Base-by-base conservation (phyloP, 2,113 vertebrate species). In the Reinhardtius hippoglossoides region DNA sequence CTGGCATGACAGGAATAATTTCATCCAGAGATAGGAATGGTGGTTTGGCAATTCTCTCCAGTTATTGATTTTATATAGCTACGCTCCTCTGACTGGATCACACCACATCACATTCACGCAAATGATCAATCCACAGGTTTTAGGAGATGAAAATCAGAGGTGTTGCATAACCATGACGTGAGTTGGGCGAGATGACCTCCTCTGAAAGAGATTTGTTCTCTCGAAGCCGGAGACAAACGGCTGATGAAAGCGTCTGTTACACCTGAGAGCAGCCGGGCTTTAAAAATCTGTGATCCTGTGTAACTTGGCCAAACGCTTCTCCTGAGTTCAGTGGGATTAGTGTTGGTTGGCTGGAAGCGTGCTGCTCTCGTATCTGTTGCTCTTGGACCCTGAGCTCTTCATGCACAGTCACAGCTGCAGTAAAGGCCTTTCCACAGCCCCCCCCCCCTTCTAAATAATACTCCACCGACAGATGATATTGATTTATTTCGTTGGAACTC, bases 1-100 rank as follows among this genome's bases (percentile, higher is more conserved):
- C 91, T 92, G 89, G 83, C 57, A 87, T 81, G 88, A 86, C 59
- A 48, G 78, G 84, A 87, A 86, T 73, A 27, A 59, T 72, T 82
- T 74, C 61, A 76, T 48, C 52, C 61, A 4, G 23, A 52, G 64
- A 42, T 24, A 66, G 74, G 64, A 71, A 70, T 31, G 40, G 56
- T 16, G 13, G 26, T 44, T 81, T 82, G 63, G 46, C 40, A 20
- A 71, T 70, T 82, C 80, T 26, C 54, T 62, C 67, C 23, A 61
- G 2, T 75, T 57, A 72, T n/a, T 46, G 35, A 64, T 23, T 67
- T 42, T 14, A 67, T 54, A 27, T 54, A 44, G n/a, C 66, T 60
- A 52, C 24, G 0, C 46, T 80, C 60, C 35, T 46, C 57, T 40
- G 26, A 44, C 56, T 23, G 21, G 55, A 83, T 27, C 24, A 31